Conservation (phyloP, 2,888 invertebrate species). For the Lingula anatina region DNA sequence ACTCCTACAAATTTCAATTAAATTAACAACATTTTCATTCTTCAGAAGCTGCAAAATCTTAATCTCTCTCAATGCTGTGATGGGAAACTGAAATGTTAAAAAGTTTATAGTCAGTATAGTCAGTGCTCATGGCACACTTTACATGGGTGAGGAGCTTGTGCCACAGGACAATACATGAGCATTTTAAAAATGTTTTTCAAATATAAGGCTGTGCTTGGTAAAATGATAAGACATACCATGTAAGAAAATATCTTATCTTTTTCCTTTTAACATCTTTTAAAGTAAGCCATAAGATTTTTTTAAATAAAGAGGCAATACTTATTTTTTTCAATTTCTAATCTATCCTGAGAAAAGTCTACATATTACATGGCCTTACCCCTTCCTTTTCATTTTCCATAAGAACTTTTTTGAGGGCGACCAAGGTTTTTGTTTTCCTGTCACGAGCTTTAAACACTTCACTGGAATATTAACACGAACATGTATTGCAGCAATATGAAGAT, state of each 20-base stretch:
- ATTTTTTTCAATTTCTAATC: neutral
- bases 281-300: neutral
- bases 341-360: neutral
- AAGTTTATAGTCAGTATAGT: too few relatives aligned
- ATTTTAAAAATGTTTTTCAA: too few relatives aligned
- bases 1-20: slow-evolving; percentile 94
- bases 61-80: slow-evolving; percentile 95
- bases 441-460: slow-evolving; percentile 98
- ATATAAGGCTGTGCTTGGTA: too few relatives aligned
- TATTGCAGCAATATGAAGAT: too few relatives aligned
- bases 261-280: neutral
- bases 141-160: too few relatives aligned
- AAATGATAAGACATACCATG: too few relatives aligned
- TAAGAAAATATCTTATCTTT: too few relatives aligned
- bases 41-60: slow-evolving; percentile 88
- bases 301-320: neutral
- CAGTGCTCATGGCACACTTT: too few relatives aligned
- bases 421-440: slow-evolving; percentile 70
- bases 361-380: slow-evolving; percentile 69
- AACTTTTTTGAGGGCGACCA: slow-evolving; percentile 98
- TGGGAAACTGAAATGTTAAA: slow-evolving; percentile 91
- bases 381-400: slow-evolving; percentile 99
- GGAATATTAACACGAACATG: slow-evolving; percentile 19
- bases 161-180: too few relatives aligned
- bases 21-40: slow-evolving; percentile 94